Conservation (phyloP, 2,113 vertebrate species). For the Sapayoa aenigma region DNA sequence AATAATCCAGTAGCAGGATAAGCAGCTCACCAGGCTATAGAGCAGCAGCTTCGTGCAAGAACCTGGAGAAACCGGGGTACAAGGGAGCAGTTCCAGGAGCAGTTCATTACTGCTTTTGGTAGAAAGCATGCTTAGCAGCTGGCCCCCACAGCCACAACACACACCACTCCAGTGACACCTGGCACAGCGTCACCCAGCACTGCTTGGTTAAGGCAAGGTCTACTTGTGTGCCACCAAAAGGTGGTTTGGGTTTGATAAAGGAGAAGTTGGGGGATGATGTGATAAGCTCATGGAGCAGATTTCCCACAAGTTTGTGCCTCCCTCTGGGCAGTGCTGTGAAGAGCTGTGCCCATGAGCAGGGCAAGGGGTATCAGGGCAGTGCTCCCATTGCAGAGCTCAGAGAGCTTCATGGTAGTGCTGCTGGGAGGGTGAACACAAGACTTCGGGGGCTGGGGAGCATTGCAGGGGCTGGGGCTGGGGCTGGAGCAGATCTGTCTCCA, state of each 20-base stretch:
- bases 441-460: neutral
- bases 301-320: neutral
- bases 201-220: neutral
- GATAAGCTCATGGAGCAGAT: neutral
- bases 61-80: neutral
- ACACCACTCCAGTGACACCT: too few species aligned
- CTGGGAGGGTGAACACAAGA: accelerated
- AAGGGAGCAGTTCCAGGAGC: neutral
- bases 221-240: neutral
- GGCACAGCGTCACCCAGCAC: neutral
- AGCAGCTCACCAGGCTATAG: neutral
- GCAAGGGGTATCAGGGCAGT: neutral
- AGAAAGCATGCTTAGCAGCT: neutral
- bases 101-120: neutral
- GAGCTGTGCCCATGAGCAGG: neutral
- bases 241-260: neutral
- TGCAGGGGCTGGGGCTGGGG: neutral
- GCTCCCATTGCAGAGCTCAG: neutral
- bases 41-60: neutral
- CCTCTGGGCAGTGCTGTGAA: neutral
- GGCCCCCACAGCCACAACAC: neutral
- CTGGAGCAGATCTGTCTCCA: neutral
- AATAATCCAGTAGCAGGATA: neutral
- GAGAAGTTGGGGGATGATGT: neutral
- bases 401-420: neutral